Evolutionary conservation across 2,888 invertebrate species (phyloP), one percentile per base, ranked within the genome.

Genomic region (Uloborus plumipes): DNA sequence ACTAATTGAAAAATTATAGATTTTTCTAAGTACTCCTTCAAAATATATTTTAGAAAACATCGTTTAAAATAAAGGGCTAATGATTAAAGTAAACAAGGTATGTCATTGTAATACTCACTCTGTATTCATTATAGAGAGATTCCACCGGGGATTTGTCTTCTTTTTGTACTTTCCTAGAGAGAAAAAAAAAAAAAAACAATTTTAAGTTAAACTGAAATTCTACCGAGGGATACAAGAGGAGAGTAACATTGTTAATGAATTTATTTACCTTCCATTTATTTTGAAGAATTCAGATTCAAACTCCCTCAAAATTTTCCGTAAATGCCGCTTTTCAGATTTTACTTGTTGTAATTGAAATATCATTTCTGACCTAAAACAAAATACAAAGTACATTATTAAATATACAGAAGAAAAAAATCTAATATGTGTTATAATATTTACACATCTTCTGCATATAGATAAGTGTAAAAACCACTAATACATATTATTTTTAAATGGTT

Each of bases 81-180:
- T 18, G 18, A 55, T n/a, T 55, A 18, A 2, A 18, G 18, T 55
- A 55, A 26, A 61, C 1, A 6, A 31, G 13, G 22, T 7, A 39
- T 39, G 11, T 39, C 39, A 39, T 1, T 11, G 20, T 0, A 59
- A 20, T 18, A 47, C 71, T 80, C 80, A 86, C 87, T 82, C 96
- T 97, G 90, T 97, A 96, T 77, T 93, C 92, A 83, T 92, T 91
- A 88, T 97, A 97, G 78, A 91, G 89, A 62, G 93, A 92, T 87
- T 96, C 94, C 89, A 94, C 93, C 4, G 94, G 93, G 66, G 93
- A 92, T 87, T 95, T 93, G 89, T 97, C 97, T 87, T 95, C 95
- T 86, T 94, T 93, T 86, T 95, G 93, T 87, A 96, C 93, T 89
- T 95, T 95, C 80, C 95, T 83, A 15, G 16, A 61, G 31, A 47